phyloP scores from a whole-genome alignment of 1,140 invertebrate species.

The Tetragonula clypearis region DNA sequence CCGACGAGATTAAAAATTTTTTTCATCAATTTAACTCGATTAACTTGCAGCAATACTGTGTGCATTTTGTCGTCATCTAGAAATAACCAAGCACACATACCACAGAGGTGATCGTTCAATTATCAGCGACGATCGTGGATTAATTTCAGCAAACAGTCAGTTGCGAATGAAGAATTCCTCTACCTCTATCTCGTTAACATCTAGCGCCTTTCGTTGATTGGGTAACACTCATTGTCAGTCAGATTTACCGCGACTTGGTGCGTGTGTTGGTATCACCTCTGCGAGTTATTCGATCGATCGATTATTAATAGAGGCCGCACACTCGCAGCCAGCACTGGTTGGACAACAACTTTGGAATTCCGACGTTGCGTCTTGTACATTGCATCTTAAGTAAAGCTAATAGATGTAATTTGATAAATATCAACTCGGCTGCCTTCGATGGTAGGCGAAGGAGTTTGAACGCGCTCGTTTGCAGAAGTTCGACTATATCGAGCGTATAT shows the following conservation, averaged over 20 bases:
- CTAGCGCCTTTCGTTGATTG: not conserved
- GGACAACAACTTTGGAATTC: not conserved
- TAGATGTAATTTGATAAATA: not conserved
- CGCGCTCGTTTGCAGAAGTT: too few species aligned
- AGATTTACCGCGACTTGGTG: not conserved
- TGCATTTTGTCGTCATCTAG: too few species aligned
- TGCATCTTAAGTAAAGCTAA: not conserved
- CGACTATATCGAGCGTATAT: too few species aligned
- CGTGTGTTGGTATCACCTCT: not conserved
- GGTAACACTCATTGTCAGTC: conserved; percentile 11
- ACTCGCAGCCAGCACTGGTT: not conserved
- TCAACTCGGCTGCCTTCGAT: too few species aligned
- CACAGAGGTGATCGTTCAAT: too few species aligned
- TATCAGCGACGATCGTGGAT: not conserved
- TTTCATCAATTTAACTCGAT: too few species aligned
- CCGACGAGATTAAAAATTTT: too few species aligned
- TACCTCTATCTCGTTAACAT: not conserved
- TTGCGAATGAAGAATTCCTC: not conserved
- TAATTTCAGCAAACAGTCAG: not conserved
- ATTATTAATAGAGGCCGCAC: not conserved
- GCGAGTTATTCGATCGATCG: not conserved
- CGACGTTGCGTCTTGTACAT: not conserved
- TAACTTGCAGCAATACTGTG: too few species aligned
- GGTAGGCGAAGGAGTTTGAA: too few species aligned
- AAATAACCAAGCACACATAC: too few species aligned